Evolutionary conservation across 2,888 invertebrate genomes (phyloP), one percentile per base, ranked within the genome.

Genomic region (Anticlea derivata): DNA sequence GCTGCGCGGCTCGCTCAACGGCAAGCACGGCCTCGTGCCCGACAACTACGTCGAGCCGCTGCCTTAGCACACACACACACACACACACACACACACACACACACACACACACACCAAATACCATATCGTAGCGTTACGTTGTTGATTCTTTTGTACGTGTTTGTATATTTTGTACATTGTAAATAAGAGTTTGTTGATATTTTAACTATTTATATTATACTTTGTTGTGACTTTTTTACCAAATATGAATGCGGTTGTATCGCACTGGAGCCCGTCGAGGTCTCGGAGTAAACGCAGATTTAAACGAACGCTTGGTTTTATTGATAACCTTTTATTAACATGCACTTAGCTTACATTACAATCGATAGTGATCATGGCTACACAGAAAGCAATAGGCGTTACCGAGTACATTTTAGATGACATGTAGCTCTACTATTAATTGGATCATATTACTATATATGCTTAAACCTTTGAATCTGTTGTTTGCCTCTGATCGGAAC

Each of bases 21-120:
- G 98, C 53, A 95, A 95, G 88, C 95, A 95, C 38, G 98, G 99
- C 39, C 93, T 99, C 61, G 96, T 99, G 84, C 98, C 98, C 56
- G 97, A 97, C 86, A 99, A 99, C 92, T 99, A 99, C 87, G 98
- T 98, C 50, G 98, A 98, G 91, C 93, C 95, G 69, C 92, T 96
- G 75, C 95, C 95, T 65, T 95, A 91, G 92, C 50, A 52, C 26
- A 45, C 37, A n/a, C n/a, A n/a, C n/a, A n/a, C n/a, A n/a, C n/a
- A n/a, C n/a, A n/a, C n/a, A n/a, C n/a, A n/a, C n/a, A n/a, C n/a
- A n/a, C n/a, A n/a, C n/a, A n/a, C n/a, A n/a, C n/a, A n/a, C n/a
- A n/a, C n/a, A n/a, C n/a, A n/a, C n/a, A n/a, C n/a, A n/a, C 59
- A 51, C 61, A 61, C 66, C 65, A 62, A 62, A 63, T 67, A 68